Conservation (phyloP, 1,140 invertebrate genomes). For the Gryon sp. region DNA sequence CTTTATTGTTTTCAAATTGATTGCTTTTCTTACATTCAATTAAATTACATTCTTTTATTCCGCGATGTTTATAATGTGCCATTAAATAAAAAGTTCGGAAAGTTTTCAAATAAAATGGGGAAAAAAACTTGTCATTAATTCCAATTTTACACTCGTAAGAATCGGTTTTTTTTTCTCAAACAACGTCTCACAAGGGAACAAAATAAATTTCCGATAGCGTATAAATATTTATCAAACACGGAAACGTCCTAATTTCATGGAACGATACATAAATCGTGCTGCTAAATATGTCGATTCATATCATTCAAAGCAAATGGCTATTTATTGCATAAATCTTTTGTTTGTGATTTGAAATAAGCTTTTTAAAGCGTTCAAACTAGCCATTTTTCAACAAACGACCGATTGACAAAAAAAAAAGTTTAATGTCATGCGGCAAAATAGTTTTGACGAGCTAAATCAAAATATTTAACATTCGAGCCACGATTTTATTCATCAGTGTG, state of each 20-base stretch:
- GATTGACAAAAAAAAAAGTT: slow-evolving; percentile 28
- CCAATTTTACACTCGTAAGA: slow-evolving; percentile 1
- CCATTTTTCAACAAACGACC: slow-evolving; percentile 48
- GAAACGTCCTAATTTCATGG: slow-evolving; percentile 39
- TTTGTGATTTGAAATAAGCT: slow-evolving; percentile 36
- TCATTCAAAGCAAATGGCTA: slow-evolving; percentile 55
- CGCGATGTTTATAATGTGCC: too few relatives aligned
- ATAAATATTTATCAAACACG: slow-evolving; percentile 57
- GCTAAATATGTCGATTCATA: slow-evolving; percentile 49
- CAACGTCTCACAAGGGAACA: background rate
- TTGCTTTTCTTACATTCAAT: too few relatives aligned
- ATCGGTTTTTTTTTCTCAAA: background rate
- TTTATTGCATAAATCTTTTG: slow-evolving; percentile 48
- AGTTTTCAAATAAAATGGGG: background rate
- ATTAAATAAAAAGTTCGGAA: too few relatives aligned
- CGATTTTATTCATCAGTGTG: slow-evolving; percentile 43
- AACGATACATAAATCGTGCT: slow-evolving; percentile 39
- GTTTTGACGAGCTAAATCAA: slow-evolving; percentile 59
- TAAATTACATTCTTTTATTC: too few relatives aligned
- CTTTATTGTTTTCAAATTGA: too few relatives aligned
- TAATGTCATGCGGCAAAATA: slow-evolving; percentile 40
- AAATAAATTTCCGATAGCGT: slow-evolving; percentile 19
- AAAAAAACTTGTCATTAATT: slow-evolving; percentile 27
- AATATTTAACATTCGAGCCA: slow-evolving; percentile 57
- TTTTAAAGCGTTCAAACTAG: slow-evolving; percentile 7